These are phyloP conservation scores for Pyrocoelia pectoralis DNA, from an alignment of 2,888 invertebrate genomes.

Conservation along the genomic window DNA sequence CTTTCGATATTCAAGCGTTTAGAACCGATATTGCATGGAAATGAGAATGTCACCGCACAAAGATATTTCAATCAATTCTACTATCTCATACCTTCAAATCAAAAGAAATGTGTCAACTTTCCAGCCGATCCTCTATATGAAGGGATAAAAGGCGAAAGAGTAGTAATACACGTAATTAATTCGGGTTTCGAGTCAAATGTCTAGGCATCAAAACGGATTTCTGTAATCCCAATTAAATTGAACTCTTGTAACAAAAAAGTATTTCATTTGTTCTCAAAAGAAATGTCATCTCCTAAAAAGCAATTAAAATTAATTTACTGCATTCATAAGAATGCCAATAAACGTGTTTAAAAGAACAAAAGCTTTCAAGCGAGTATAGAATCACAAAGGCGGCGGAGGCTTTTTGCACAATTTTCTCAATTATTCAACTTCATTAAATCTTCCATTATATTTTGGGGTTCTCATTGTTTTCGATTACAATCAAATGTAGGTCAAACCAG, in stretches of 20 bases:
- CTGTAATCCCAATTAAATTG: not conserved
- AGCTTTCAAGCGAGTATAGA: conserved; percentile 2
- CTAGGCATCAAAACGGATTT: too few relatives aligned
- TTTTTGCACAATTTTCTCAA: conserved; percentile 24
- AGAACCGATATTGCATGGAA: too few relatives aligned
- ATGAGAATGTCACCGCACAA: too few relatives aligned
- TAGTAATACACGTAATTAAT: too few relatives aligned
- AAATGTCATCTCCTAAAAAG: not conserved
- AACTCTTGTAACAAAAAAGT: not conserved
- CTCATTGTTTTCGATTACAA: conserved; percentile 2
- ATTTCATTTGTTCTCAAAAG: not conserved
- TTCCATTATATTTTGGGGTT: conserved; percentile 11
- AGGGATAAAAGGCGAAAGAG: too few relatives aligned
- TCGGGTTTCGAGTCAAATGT: too few relatives aligned
- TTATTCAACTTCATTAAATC: conserved; percentile 28
- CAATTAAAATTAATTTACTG: conserved; percentile 13
- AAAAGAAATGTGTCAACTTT: too few relatives aligned
- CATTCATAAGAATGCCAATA: conserved; percentile 13
- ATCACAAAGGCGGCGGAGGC: conserved; percentile 13
- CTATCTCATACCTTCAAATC: too few relatives aligned
- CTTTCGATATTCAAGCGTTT: too few relatives aligned
- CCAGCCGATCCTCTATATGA: too few relatives aligned
- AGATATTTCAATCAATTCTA: too few relatives aligned
- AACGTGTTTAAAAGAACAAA: conserved; percentile 21
- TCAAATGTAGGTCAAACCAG: conserved; percentile 14